These are phyloP conservation scores for Anoplius nigerrimus DNA, from an alignment of 2,888 invertebrate species.

Conservation along the genomic window DNA sequence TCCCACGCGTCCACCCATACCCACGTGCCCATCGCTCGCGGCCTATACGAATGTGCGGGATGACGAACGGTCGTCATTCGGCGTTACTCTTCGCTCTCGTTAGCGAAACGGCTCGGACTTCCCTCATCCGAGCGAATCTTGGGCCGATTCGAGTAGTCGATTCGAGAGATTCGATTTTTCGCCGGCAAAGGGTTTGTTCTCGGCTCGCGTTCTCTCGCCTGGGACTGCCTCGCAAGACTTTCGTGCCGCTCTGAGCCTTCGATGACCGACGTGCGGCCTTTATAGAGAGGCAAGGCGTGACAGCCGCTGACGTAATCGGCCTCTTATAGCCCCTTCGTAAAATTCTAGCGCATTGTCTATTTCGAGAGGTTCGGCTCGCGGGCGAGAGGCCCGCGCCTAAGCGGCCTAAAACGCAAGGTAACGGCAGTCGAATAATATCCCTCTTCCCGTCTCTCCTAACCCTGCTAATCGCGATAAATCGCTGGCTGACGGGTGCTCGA, in stretches of 20 bases:
- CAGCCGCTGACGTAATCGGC: constrained; percentile 51
- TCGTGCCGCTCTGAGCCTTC: constrained; percentile 48
- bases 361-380: constrained; percentile 46
- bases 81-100: no score
- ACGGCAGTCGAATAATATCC: not conserved
- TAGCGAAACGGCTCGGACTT: no score
- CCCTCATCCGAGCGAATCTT: no score
- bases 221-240: no score
- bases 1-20: constrained; percentile 3
- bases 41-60: no score
- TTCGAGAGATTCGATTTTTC: no score
- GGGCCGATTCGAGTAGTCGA: no score
- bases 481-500: not conserved
- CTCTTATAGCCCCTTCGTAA: constrained; percentile 50
- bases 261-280: constrained; percentile 49
- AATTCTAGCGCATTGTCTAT: constrained; percentile 68
- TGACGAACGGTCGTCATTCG: no score
- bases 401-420: not conserved
- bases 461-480: not conserved
- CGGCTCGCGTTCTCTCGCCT: no score
- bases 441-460: no score
- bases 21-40: no score
- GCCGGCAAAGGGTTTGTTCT: no score
- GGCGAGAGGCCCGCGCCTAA: constrained; percentile 17
- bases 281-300: constrained; percentile 62